These are phyloP conservation scores for Litoditis marina DNA, from an alignment of 2,888 invertebrate genomes.

Conservation along the genomic window DNA sequence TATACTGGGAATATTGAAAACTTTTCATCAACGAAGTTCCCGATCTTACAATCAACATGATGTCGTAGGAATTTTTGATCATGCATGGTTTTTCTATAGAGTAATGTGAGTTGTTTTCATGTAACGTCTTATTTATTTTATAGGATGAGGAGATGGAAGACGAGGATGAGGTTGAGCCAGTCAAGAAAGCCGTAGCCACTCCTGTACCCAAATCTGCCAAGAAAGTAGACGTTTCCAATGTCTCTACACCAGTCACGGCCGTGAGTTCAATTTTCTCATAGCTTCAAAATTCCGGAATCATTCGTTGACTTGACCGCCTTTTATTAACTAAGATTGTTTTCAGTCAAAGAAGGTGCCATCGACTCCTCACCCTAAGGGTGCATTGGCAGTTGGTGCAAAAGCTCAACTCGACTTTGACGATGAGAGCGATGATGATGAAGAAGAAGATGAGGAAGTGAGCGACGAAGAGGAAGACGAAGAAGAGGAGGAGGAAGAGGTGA, in stretches of 20 bases:
- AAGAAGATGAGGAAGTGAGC: conserved; percentile 22
- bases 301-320: too few relatives aligned
- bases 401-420: conserved; percentile 33
- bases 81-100: too few relatives aligned
- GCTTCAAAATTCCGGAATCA: background rate
- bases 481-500: conserved; percentile 36
- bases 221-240: conserved; percentile 36
- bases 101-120: too few relatives aligned
- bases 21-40: too few relatives aligned
- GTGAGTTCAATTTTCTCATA: conserved; percentile 10
- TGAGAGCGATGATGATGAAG: conserved; percentile 33
- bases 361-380: conserved; percentile 42
- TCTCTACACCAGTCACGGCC: conserved; percentile 37
- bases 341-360: conserved; percentile 37
- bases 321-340: too few relatives aligned
- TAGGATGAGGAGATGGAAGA: conserved; percentile 36
- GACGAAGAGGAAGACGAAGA: conserved; percentile 33
- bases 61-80: too few relatives aligned
- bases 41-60: too few relatives aligned
- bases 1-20: background rate
- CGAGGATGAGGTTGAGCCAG: conserved; percentile 34
- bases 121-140: too few relatives aligned
- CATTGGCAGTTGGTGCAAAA: conserved; percentile 10
- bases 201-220: conserved; percentile 30
- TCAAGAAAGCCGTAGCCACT: conserved; percentile 22